These are phyloP conservation scores for Agrotis segetum DNA, from an alignment of 2,888 invertebrate genomes.

Conservation along the genomic window DNA sequence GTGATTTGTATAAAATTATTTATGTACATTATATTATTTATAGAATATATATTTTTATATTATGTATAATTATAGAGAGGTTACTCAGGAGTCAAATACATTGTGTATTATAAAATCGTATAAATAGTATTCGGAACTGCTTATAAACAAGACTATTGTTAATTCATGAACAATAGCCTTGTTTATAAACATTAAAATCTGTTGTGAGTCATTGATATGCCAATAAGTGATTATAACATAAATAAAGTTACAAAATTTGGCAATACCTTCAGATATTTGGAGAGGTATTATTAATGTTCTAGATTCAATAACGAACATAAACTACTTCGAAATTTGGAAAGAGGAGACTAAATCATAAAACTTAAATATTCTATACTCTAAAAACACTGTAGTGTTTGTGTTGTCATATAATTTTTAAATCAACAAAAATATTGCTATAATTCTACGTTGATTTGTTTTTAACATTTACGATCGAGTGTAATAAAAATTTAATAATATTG, in stretches of 20 bases:
- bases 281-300: constrained; percentile 10
- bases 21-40: too few relatives aligned
- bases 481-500: too few relatives aligned
- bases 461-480: not conserved
- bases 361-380: not conserved
- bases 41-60: too few relatives aligned
- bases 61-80: too few relatives aligned
- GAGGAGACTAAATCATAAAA: not conserved
- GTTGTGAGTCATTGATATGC: constrained; percentile 31
- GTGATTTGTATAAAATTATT: too few relatives aligned
- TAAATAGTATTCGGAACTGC: too few relatives aligned
- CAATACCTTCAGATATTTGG: constrained; percentile 38
- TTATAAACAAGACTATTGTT: not conserved
- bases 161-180: too few relatives aligned
- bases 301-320: not conserved
- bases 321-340: constrained; percentile 8
- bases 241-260: constrained; percentile 28
- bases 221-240: constrained; percentile 11
- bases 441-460: not conserved
- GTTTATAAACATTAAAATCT: too few relatives aligned
- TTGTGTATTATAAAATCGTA: too few relatives aligned
- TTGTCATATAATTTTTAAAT: not conserved
- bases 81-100: too few relatives aligned
- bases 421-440: not conserved
- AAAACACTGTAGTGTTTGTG: too few relatives aligned